A percentile compares a stretch with the other conserved stretches of the same genome.
Conservation (phyloP, 2,797 vertebrate species). For the Gastrophryne carolinensis region DNA sequence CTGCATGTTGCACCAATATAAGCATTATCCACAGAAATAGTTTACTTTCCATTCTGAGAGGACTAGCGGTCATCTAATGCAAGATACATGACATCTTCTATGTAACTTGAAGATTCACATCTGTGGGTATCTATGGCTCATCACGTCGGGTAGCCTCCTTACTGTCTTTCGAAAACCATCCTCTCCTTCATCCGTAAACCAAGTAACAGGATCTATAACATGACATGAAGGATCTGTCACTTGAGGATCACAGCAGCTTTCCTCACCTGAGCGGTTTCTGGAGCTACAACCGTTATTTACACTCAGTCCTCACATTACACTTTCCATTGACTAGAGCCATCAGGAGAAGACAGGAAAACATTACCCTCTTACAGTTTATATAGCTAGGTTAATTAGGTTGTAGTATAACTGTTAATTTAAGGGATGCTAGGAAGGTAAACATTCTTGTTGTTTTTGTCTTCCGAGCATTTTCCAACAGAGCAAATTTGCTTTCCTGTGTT, state of each 20-base stretch:
- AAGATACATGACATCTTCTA: neutral
- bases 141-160: constrained; percentile 5
- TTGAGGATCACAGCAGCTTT: constrained; percentile 27
- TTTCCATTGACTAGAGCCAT: constrained; percentile 16
- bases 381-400: neutral
- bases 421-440: too few species aligned
- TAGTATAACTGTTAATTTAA: too few species aligned
- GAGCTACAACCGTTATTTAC: constrained; percentile 46
- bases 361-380: neutral
- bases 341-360: constrained; percentile 2
- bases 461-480: too few species aligned
- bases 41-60: neutral
- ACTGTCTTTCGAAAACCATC: constrained; percentile 5
- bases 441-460: too few species aligned
- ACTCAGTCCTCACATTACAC: constrained; percentile 43
- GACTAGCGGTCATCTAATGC: neutral
- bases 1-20: constrained; percentile 12
- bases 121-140: neutral
- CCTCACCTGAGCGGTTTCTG: constrained; percentile 37
- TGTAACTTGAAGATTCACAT: constrained; percentile 6
- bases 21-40: constrained; percentile 24
- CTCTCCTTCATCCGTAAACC: constrained; percentile 2
- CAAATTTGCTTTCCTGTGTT: too few species aligned
- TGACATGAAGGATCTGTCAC: constrained; percentile 28
- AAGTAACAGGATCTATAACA: constrained; percentile 32